Evolutionary conservation across 2,113 vertebrate species (phyloP).

Genomic region (Engraulis encrasicolus): DNA sequence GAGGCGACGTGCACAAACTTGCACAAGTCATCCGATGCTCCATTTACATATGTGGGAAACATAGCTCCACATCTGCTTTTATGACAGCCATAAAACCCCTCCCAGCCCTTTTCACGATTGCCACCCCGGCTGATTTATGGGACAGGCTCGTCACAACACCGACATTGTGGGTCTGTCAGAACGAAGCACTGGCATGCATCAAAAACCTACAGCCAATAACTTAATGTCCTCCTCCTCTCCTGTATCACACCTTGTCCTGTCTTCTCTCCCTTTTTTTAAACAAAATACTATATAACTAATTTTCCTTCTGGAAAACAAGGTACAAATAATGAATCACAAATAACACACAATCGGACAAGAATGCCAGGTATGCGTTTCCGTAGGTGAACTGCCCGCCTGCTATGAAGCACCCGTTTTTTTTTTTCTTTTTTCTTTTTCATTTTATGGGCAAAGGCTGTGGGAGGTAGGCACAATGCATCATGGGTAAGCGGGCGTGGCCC

Average conservation of each 20-base stretch:
- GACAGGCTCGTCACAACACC: slow-evolving; percentile 62
- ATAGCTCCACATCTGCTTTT: slow-evolving; percentile 75
- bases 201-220: slow-evolving; percentile 46
- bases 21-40: slow-evolving; percentile 53
- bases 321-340: neutral
- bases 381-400: neutral
- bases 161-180: slow-evolving; percentile 57
- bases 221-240: neutral
- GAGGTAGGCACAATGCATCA: neutral
- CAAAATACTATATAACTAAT: too few species aligned
- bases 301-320: neutral
- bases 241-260: slow-evolving; percentile 2
- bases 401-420: neutral
- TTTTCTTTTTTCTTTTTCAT: too few species aligned
- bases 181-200: slow-evolving; percentile 69
- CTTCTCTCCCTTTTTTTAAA: neutral
- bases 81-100: slow-evolving; percentile 73
- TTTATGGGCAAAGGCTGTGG: neutral
- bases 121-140: slow-evolving; percentile 75
- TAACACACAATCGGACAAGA: neutral
- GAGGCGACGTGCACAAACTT: slow-evolving; percentile 62
- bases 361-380: neutral
- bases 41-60: slow-evolving; percentile 68
- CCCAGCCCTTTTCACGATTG: slow-evolving; percentile 67
- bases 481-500: neutral